Percentiles rank a stretch among this genome's conserved stretches.
These are phyloP conservation scores for Escarpia spicata DNA, from an alignment of 2,888 invertebrate genomes.

Conservation along the genomic window DNA sequence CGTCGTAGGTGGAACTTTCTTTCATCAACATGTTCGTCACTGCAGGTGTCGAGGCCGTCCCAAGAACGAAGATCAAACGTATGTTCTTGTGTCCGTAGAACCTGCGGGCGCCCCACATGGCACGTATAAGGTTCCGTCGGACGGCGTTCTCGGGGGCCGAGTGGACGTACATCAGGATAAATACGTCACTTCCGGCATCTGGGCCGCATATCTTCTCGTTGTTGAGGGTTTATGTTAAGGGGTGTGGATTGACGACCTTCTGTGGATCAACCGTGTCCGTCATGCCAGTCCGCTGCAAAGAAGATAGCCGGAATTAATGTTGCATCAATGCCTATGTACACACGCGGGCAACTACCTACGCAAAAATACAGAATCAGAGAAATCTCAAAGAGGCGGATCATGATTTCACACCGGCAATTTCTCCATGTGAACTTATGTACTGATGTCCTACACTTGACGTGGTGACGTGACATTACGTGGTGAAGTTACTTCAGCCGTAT, in stretches of 20 bases:
- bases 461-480: too few relatives aligned
- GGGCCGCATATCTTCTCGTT: neutral
- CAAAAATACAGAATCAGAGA: too few relatives aligned
- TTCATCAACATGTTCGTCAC: neutral
- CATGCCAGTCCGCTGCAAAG: neutral
- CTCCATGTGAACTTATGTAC: too few relatives aligned
- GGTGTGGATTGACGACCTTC: neutral
- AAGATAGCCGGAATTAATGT: neutral
- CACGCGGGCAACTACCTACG: too few relatives aligned
- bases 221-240: neutral
- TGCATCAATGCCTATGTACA: neutral
- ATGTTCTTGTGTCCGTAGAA: neutral
- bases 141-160: neutral
- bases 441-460: too few relatives aligned
- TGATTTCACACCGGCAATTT: too few relatives aligned
- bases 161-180: neutral
- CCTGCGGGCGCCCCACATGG: neutral
- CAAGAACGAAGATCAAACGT: neutral
- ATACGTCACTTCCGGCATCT: too few relatives aligned
- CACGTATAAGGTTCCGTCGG: neutral
- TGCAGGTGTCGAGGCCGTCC: neutral
- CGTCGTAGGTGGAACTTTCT: neutral
- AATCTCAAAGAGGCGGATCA: too few relatives aligned
- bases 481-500: too few relatives aligned
- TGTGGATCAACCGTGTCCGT: neutral